Percentiles rank a stretch among this genome's conserved stretches.
These are phyloP conservation scores for Conopomorpha cramerella DNA, from an alignment of 1,140 invertebrate genomes.

Conservation along the genomic window DNA sequence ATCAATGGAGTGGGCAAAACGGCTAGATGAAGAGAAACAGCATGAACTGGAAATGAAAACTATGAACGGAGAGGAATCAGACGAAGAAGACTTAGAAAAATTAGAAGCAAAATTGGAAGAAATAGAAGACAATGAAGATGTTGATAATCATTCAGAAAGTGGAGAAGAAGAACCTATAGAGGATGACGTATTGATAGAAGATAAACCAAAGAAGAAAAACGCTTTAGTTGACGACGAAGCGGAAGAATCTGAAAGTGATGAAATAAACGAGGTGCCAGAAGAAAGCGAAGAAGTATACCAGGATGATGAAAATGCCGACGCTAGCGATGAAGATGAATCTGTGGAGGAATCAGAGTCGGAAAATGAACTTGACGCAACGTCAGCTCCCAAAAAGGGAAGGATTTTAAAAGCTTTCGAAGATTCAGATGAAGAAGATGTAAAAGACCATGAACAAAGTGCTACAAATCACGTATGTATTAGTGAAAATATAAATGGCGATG, in stretches of 20 bases:
- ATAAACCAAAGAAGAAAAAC: slow-evolving; percentile 32
- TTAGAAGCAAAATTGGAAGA: slow-evolving; percentile 32
- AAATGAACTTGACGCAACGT: slow-evolving; percentile 13
- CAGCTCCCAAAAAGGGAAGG: slow-evolving; percentile 22
- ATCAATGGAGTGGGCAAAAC: slow-evolving; percentile 67
- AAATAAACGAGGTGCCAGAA: slow-evolving; percentile 16
- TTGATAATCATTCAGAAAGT: slow-evolving; percentile 26
- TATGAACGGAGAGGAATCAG: slow-evolving; percentile 20
- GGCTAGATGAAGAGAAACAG: slow-evolving; percentile 48
- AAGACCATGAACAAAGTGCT: no score
- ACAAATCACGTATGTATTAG: slow-evolving; percentile 1
- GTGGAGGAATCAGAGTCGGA: slow-evolving; percentile 22
- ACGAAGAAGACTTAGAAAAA: slow-evolving; percentile 41
- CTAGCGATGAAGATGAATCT: slow-evolving; percentile 18
- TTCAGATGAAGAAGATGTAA: slow-evolving; percentile 38
- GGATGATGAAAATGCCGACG: slow-evolving; percentile 22
- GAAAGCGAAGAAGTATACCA: slow-evolving; percentile 2
- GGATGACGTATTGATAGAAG: slow-evolving; percentile 33
- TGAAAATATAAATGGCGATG: slow-evolving; percentile 5
- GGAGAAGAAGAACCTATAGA: slow-evolving; percentile 41
- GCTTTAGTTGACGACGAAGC: slow-evolving; percentile 49
- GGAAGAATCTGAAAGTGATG: slow-evolving; percentile 41
- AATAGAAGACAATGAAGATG: slow-evolving; percentile 8
- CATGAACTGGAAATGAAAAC: slow-evolving; percentile 36
- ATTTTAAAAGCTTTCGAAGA: slow-evolving; percentile 42